Evolutionary conservation across 2,797 vertebrate genomes (phyloP), one percentile per base, ranked within the genome.

Genomic region (Chaunax sp.): DNA sequence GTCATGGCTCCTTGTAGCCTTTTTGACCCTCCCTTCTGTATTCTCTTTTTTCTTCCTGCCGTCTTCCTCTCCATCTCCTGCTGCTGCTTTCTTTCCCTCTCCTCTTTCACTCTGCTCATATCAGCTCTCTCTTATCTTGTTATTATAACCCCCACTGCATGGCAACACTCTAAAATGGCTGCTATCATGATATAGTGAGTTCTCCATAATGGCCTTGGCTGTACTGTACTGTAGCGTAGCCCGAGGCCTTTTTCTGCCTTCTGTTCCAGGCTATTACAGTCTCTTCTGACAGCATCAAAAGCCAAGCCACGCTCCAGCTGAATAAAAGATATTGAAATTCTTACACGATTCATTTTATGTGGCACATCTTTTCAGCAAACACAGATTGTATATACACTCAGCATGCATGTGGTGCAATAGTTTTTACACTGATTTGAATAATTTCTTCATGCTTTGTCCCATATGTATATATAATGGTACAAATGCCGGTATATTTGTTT

Each of bases 81-180:
- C 43, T 19, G 22, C 63, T 10, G 44, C 69, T 65, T 66, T 35
- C 77, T 66, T 76, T 64, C 54, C 63, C 75, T 71, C 12, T 26
- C 51, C 80, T 79, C 63, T 46, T 67, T 70, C 75, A 61, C 67
- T 72, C 62, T 1, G n/a, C 86, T 79, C 64, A 13, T 84, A 88
- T 89, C 88, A 58, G 81, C 67, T n/a, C 71, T 69, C 72, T 83
- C 86, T 90, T 88, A 91, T 90, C 88, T 85, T 92, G 89, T 92
- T 93, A 84, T 93, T 92, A 85, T 91, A 93, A 92, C 90, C 89
- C 28, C 81, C 64, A 47, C 64, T 78, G 79, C 85, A 84, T 84
- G 86, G 89, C 84, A 89, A 88, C 82, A 79, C 85, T 91, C 90
- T 87, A 87, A 88, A 91, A 91, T 84, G 87, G 88, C 78, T 75